phyloP scores from a whole-genome alignment of 2,797 vertebrate genomes.

The Prunella strophiata region DNA sequence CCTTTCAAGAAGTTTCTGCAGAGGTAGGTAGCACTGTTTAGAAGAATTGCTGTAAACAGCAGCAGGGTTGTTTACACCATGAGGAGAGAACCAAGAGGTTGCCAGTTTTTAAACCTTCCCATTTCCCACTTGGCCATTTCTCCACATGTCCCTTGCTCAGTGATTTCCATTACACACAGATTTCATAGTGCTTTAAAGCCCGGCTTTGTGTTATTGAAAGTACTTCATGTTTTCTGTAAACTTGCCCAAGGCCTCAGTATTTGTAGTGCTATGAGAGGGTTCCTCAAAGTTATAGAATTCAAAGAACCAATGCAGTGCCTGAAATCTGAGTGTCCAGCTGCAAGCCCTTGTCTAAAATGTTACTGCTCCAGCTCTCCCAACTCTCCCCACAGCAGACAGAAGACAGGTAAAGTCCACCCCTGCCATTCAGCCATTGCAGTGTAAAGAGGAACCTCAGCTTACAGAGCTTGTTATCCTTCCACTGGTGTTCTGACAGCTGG shows the following conservation, averaged over 20 bases:
- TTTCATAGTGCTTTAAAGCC: neutral
- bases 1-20: constrained; percentile 95
- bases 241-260: neutral
- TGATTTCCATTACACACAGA: neutral
- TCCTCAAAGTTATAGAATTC: neutral
- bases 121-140: neutral
- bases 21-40: constrained; percentile 78
- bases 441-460: neutral
- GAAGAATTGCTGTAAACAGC: neutral
- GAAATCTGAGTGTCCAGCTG: neutral
- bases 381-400: neutral
- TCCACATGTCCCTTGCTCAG: neutral
- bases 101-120: neutral
- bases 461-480: neutral
- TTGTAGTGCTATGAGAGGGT: neutral
- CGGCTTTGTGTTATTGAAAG: neutral
- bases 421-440: neutral
- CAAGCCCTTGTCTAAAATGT: neutral
- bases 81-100: neutral
- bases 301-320: neutral
- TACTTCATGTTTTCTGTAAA: neutral
- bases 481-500: neutral
- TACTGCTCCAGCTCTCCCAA: neutral
- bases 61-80: neutral
- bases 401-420: neutral